phyloP scores from a whole-genome alignment of 2,888 invertebrate species.

The Salpingus planirostris region DNA sequence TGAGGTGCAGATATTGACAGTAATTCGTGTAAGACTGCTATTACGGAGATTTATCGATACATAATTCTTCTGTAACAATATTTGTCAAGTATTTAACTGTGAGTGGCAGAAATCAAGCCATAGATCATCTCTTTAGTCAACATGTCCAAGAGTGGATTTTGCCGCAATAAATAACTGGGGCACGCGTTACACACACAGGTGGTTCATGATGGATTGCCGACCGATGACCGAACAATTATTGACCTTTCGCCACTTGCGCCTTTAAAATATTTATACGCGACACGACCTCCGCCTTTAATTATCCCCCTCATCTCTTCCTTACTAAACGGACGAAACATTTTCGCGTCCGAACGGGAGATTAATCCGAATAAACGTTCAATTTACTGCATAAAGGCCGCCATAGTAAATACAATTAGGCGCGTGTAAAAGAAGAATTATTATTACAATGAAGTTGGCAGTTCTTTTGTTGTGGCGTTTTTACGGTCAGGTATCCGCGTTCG shows the following conservation, averaged over 20 bases:
- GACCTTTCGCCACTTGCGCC: conserved; percentile 28
- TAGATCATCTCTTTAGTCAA: conserved; percentile 40
- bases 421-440: conserved; percentile 28
- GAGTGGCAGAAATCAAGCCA: conserved; percentile 38
- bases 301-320: background rate
- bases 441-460: conserved; percentile 27
- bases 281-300: background rate
- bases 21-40: conserved; percentile 38
- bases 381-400: conserved; percentile 26
- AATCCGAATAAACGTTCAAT: conserved; percentile 34
- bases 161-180: conserved; percentile 34
- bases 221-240: conserved; percentile 38
- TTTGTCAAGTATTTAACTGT: conserved; percentile 38
- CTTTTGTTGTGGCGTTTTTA: conserved; percentile 21
- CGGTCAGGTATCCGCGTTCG: conserved; percentile 2
- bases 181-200: conserved; percentile 32
- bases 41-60: conserved; percentile 41
- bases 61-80: conserved; percentile 41
- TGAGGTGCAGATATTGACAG: conserved; percentile 37
- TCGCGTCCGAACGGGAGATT: conserved; percentile 23
- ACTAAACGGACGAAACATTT: background rate
- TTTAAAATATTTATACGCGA: conserved; percentile 8
- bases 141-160: conserved; percentile 36
- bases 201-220: conserved; percentile 39
- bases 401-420: conserved; percentile 27